Percentiles rank a stretch among this genome's conserved stretches.
Evolutionary conservation across 2,888 invertebrate species (phyloP).

Genomic region (Nephrotoma appendiculata): DNA sequence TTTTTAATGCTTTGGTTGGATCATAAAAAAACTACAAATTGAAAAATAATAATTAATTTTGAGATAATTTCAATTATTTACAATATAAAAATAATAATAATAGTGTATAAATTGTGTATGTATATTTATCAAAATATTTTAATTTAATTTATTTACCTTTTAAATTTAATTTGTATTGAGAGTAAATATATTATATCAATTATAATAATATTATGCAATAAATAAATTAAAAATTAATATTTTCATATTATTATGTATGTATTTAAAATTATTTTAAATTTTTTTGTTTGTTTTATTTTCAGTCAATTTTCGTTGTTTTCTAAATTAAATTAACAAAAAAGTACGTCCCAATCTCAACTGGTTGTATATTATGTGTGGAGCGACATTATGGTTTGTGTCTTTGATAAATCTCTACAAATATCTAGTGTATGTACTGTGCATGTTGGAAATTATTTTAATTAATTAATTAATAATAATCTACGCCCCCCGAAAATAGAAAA

Average conservation of each 20-base stretch:
- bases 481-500: not conserved
- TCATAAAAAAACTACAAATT: not conserved
- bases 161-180: not conserved
- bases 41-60: not conserved
- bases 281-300: not conserved
- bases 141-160: not conserved
- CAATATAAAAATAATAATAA: not conserved
- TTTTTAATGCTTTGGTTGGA: not conserved
- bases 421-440: not conserved
- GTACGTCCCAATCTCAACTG: not conserved
- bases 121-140: not conserved
- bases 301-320: not conserved
- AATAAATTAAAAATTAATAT: too few relatives aligned
- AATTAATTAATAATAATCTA: not conserved
- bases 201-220: not conserved
- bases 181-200: not conserved
- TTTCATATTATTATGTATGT: too few relatives aligned
- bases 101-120: not conserved
- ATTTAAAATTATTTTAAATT: not conserved
- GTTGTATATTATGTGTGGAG: not conserved
- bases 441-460: not conserved
- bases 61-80: not conserved
- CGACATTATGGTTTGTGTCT: not conserved
- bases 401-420: not conserved
- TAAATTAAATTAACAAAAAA: not conserved